Conservation (phyloP, 2,113 vertebrate genomes). For the Isichthys henryi region DNA sequence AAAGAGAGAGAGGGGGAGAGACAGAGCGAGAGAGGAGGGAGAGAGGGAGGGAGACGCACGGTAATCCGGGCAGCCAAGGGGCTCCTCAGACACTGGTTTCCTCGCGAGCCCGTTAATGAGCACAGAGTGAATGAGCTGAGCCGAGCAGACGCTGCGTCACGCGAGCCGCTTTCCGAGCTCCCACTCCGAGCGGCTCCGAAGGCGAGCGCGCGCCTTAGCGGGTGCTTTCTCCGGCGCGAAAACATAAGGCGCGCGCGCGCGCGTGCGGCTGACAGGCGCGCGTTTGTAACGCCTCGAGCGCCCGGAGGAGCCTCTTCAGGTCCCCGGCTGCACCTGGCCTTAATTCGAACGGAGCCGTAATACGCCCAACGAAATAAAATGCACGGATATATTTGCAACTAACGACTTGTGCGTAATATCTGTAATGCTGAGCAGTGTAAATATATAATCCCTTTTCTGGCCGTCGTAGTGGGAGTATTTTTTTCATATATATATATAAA, state of each 20-base stretch:
- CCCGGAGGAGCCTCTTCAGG: neutral
- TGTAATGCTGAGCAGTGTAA: neutral
- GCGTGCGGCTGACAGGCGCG: neutral
- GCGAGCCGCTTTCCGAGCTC: constrained; percentile 11
- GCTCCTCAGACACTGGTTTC: constrained; percentile 10
- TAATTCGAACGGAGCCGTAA: neutral
- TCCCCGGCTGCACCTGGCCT: neutral
- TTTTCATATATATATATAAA: neutral
- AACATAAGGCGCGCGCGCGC: neutral
- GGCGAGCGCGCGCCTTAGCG: neutral
- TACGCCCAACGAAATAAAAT: neutral
- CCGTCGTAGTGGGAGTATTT: neutral
- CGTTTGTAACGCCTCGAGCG: neutral
- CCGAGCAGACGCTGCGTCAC: constrained; percentile 51
- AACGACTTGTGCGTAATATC: neutral
- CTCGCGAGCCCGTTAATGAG: constrained; percentile 44
- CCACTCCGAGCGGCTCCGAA: neutral
- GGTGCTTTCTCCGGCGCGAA: neutral
- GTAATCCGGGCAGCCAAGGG: neutral
- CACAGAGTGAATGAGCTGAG: constrained; percentile 51
- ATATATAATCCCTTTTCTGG: neutral
- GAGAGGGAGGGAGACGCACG: constrained; percentile 8
- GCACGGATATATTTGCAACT: neutral
- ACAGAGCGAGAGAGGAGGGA: neutral
- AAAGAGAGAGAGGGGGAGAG: constrained; percentile 19